Conservation (phyloP, 1,140 invertebrate species). For the Plectrocnemia conspersa region DNA sequence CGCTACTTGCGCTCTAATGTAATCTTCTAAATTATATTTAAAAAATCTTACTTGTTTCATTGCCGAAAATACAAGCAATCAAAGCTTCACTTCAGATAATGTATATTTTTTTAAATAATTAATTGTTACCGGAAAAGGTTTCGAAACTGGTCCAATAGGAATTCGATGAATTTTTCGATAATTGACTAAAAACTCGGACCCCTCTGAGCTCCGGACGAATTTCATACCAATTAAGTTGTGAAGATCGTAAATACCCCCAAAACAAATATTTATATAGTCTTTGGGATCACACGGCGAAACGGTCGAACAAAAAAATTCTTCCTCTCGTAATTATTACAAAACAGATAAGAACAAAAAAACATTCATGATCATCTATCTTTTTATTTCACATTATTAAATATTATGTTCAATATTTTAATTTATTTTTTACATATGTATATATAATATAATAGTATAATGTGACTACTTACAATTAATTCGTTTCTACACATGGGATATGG, state of each 20-base stretch:
- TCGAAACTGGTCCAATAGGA: constrained; percentile 13
- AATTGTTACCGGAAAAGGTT: too few relatives aligned
- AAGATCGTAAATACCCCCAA: constrained; percentile 12
- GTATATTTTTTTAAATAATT: too few relatives aligned
- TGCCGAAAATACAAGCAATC: too few relatives aligned
- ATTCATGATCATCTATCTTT: too few relatives aligned
- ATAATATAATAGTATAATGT: constrained; percentile 16
- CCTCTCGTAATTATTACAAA: too few relatives aligned
- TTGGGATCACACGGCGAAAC: too few relatives aligned
- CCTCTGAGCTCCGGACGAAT: constrained; percentile 6
- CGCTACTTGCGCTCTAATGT: neutral
- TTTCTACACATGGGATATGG: constrained; percentile 17
- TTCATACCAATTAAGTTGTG: constrained; percentile 22
- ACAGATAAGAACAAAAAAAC: too few relatives aligned
- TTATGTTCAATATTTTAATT: too few relatives aligned
- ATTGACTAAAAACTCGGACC: constrained; percentile 20
- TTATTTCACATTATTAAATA: constrained; percentile 23
- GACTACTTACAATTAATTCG: constrained; percentile 18
- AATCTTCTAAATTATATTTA: too few relatives aligned
- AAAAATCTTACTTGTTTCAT: too few relatives aligned
- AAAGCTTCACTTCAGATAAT: too few relatives aligned
- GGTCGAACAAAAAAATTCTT: too few relatives aligned
- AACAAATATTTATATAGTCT: constrained; percentile 1
- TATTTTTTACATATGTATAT: constrained; percentile 18
- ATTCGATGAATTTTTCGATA: constrained; percentile 26